Evolutionary conservation across 64 coral and sea anemone genomes (phyloP).

Genomic region (Pocillopora verrucosa): DNA sequence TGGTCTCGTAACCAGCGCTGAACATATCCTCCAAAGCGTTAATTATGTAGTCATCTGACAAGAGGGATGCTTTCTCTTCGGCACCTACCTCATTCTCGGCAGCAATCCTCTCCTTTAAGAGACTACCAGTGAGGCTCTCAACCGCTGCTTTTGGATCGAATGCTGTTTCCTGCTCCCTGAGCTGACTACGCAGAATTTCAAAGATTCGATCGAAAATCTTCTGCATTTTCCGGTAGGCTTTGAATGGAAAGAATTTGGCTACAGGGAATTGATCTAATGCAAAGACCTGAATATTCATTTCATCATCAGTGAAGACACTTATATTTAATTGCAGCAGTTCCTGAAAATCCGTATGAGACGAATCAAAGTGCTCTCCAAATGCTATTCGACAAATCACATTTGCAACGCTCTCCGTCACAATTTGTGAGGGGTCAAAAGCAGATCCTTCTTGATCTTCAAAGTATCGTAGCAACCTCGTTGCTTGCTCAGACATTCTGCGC

Average conservation of each 20-base stretch:
- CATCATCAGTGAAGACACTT: neutral
- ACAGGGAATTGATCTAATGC: slow-evolving; percentile 53
- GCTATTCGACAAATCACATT: slow-evolving; percentile 64
- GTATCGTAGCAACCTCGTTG: neutral
- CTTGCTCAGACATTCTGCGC: slow-evolving; percentile 28
- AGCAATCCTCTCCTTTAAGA: slow-evolving; percentile 15
- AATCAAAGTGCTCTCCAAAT: slow-evolving; percentile 63
- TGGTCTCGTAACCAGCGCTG: slow-evolving; percentile 62
- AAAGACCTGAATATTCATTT: neutral
- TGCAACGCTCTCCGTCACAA: slow-evolving; percentile 48
- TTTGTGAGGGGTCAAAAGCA: slow-evolving; percentile 33
- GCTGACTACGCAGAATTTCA: slow-evolving; percentile 12
- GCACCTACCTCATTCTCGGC: slow-evolving; percentile 34
- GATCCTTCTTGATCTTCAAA: slow-evolving; percentile 26
- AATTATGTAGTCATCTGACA: slow-evolving; percentile 60
- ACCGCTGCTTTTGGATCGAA: slow-evolving; percentile 6
- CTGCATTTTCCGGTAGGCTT: slow-evolving; percentile 5
- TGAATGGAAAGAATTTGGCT: slow-evolving; percentile 60
- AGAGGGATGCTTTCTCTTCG: slow-evolving; percentile 17
- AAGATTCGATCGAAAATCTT: slow-evolving; percentile 17
- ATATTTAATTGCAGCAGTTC: neutral
- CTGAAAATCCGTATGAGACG: slow-evolving; percentile 36
- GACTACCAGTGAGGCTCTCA: slow-evolving; percentile 3
- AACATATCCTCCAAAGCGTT: slow-evolving; percentile 63
- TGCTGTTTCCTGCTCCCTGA: slow-evolving; percentile 4